Percentiles rank a stretch among this genome's conserved stretches.
Conservation (phyloP, 2,113 vertebrate genomes). For the Gallinago jamesoni region DNA sequence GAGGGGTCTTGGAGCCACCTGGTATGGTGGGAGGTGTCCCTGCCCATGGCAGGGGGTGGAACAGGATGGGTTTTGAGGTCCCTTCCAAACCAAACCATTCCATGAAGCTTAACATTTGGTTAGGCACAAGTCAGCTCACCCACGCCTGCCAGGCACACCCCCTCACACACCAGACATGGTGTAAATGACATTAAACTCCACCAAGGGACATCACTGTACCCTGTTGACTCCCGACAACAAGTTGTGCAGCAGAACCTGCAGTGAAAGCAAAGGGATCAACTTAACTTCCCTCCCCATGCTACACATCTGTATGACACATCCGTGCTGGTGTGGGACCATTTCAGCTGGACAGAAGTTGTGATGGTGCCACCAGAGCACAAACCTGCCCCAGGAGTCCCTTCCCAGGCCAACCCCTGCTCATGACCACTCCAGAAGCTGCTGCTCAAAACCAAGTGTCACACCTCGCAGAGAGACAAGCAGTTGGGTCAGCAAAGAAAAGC, state of each 20-base stretch:
- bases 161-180: not conserved
- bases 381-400: not conserved
- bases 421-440: not conserved
- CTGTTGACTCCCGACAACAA: not conserved
- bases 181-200: constrained; percentile 48
- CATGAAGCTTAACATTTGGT: not conserved
- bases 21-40: too few species aligned
- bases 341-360: fast-evolving
- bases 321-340: not conserved
- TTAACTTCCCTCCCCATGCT: not conserved
- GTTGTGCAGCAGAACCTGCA: constrained; percentile 26
- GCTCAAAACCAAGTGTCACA: not conserved
- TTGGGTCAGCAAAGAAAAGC: not conserved
- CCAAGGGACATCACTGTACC: not conserved
- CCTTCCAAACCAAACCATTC: too few species aligned
- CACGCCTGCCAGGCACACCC: not conserved
- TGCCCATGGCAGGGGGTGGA: too few species aligned
- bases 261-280: not conserved
- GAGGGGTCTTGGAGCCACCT: too few species aligned
- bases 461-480: fast-evolving
- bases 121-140: not conserved
- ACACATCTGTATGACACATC: not conserved
- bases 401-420: fast-evolving
- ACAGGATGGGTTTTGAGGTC: too few species aligned
- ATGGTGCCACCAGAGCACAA: not conserved